Conservation (phyloP, 2,113 vertebrate species). For the Toxostoma redivivum region DNA sequence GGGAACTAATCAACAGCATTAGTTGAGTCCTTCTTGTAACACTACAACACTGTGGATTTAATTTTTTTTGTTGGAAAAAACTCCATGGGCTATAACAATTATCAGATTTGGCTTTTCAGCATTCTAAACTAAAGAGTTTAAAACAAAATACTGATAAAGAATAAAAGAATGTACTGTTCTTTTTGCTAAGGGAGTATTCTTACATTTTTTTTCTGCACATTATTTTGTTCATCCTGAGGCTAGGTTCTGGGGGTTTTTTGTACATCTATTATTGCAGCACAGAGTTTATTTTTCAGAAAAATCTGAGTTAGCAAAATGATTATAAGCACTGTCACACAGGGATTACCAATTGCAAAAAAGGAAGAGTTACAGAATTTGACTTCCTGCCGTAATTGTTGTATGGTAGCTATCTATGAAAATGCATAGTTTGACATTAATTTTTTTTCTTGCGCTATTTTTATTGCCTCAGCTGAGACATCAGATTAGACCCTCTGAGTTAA, state of each 20-base stretch:
- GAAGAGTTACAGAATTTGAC: not conserved
- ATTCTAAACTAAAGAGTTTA: not conserved
- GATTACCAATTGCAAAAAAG: not conserved
- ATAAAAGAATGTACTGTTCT: not conserved
- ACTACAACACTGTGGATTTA: not conserved
- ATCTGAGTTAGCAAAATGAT: not conserved
- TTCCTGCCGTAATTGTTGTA: not conserved
- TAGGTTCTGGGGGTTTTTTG: not conserved
- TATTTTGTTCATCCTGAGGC: not conserved
- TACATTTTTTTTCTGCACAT: not conserved
- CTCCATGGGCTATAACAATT: rapidly evolving
- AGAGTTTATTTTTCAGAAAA: not conserved
- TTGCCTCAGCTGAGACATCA: not conserved
- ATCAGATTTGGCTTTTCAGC: not conserved
- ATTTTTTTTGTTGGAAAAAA: not conserved
- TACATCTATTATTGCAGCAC: not conserved
- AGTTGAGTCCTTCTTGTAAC: not conserved
- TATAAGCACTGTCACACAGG: not conserved
- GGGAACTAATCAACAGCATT: not conserved
- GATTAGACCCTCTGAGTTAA: not conserved
- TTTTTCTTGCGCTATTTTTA: not conserved
- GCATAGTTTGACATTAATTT: not conserved
- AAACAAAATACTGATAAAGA: not conserved
- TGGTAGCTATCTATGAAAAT: not conserved
- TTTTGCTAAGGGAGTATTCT: not conserved